Evolutionary conservation across 2,888 invertebrate species (phyloP).

Genomic region (Cinara cedri): DNA sequence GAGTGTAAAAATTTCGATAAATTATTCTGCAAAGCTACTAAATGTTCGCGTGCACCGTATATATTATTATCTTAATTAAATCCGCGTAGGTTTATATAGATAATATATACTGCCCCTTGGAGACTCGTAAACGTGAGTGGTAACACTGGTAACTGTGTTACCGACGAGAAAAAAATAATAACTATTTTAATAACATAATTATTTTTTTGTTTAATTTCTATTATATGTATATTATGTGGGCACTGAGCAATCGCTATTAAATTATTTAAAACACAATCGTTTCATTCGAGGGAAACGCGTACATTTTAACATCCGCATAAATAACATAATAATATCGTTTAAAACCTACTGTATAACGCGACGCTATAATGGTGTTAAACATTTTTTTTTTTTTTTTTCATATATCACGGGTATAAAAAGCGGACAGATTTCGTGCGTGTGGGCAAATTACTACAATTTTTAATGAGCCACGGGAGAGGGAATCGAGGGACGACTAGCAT

Average conservation of each 20-base stretch:
- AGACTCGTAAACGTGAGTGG: conserved; percentile 32
- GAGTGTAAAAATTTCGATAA: not conserved
- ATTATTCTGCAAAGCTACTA: conserved; percentile 5
- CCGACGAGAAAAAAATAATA: no score
- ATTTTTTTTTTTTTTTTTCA: no score
- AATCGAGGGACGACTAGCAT: no score
- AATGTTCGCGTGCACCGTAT: not conserved
- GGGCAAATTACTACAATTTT: not conserved
- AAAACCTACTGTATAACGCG: no score
- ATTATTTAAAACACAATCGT: conserved; percentile 9
- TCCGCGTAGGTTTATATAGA: no score
- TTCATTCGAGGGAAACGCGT: conserved; percentile 8
- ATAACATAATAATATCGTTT: no score
- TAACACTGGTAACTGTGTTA: not conserved
- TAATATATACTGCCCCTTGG: not conserved
- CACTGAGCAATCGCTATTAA: no score
- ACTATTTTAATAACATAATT: no score
- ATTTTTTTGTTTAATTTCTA: conserved; percentile 1
- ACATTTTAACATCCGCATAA: no score
- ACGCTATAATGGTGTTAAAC: no score
- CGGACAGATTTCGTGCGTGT: not conserved
- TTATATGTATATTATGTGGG: no score
- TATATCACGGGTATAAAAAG: not conserved
- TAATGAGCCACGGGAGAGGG: conserved; percentile 13
- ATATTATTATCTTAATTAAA: conserved; percentile 39